Conservation (phyloP, 2,113 vertebrate species). For the Accipiter cooperii region DNA sequence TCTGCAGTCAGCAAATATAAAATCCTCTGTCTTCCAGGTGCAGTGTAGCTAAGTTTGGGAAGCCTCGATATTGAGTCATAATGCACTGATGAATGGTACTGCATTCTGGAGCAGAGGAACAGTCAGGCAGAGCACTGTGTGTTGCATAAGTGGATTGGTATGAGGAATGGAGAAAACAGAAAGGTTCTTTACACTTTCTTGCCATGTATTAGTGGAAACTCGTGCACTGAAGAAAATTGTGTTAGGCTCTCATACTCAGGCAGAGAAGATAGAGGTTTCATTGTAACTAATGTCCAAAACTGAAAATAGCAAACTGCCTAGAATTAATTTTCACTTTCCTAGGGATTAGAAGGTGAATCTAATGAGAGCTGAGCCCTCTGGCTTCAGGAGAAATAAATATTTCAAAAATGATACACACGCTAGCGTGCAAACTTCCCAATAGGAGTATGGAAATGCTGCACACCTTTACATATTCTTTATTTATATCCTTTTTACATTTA, state of each 20-base stretch:
- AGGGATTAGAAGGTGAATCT: background rate
- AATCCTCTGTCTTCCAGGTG: background rate
- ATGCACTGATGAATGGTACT: background rate
- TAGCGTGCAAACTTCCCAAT: background rate
- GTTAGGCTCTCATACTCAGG: background rate
- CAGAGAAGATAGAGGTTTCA: background rate
- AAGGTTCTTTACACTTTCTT: background rate
- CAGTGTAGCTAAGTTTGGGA: background rate
- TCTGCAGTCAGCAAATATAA: background rate
- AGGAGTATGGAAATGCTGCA: background rate
- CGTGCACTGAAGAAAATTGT: background rate
- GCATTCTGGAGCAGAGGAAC: background rate
- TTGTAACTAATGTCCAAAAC: background rate
- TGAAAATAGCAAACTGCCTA: background rate
- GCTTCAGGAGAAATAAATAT: background rate
- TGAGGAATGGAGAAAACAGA: background rate
- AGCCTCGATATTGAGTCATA: background rate
- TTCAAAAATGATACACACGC: background rate
- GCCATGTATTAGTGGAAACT: background rate
- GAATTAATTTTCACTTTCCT: background rate
- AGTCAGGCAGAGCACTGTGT: background rate
- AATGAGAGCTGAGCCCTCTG: background rate
- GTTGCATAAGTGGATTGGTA: background rate
- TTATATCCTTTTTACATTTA: background rate
- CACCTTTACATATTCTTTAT: background rate